These are phyloP conservation scores for Lanius collurio DNA, from an alignment of 2,113 vertebrate genomes.

Conservation along the genomic window DNA sequence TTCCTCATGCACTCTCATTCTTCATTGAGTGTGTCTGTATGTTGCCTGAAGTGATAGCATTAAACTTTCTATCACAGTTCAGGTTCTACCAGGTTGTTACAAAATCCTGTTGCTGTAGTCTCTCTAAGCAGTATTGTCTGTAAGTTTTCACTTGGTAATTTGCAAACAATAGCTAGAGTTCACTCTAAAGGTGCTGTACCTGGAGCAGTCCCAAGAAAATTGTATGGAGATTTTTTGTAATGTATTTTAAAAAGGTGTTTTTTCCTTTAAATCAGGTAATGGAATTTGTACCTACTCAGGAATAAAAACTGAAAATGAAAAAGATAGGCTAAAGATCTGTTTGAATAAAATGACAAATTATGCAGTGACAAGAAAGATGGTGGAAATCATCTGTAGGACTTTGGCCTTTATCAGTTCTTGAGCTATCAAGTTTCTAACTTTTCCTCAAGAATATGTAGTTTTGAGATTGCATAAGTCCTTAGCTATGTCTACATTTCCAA, in stretches of 20 bases:
- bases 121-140: not conserved
- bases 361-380: not conserved
- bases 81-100: not conserved
- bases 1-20: not conserved
- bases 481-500: not conserved
- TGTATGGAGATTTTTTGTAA: not conserved
- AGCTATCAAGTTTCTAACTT: not conserved
- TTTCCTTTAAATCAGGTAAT: not conserved
- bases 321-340: not conserved
- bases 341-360: not conserved
- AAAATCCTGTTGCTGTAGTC: not conserved
- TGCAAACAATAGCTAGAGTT: not conserved
- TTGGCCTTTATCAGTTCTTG: not conserved
- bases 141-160: not conserved
- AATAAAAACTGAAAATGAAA: not conserved
- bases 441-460: not conserved
- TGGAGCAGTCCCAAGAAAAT: not conserved
- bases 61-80: not conserved
- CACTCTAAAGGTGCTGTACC: not conserved
- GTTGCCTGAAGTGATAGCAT: not conserved
- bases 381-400: not conserved
- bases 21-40: not conserved
- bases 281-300: not conserved
- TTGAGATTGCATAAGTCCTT: not conserved
- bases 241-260: not conserved